These are phyloP conservation scores for Petrolisthes manimaculis DNA, from an alignment of 2,888 invertebrate species.

Conservation along the genomic window DNA sequence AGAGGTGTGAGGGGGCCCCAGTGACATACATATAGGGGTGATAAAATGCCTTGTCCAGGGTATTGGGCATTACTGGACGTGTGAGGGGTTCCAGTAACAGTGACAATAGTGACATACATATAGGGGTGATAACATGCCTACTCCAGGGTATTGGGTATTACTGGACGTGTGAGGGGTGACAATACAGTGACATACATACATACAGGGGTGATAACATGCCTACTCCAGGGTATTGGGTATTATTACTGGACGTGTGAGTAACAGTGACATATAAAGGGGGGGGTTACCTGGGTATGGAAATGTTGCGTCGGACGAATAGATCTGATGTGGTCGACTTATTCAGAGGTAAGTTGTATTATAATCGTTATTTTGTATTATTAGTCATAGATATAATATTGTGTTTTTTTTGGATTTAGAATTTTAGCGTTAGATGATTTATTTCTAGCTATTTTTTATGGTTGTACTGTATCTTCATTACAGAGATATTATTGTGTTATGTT, in stretches of 20 bases:
- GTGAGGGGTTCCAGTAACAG: not conserved
- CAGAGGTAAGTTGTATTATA: conserved; percentile 47
- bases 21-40: not conserved
- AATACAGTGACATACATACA: not conserved
- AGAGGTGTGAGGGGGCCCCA: not conserved
- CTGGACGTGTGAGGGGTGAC: conserved; percentile 10
- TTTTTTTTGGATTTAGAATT: no score
- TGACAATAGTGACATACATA: not conserved
- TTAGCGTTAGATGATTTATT: no score
- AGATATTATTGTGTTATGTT: no score
- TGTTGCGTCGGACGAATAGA: conserved; percentile 58
- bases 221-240: not conserved
- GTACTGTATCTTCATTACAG: no score
- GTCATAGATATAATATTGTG: no score
- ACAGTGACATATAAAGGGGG: conserved; percentile 22
- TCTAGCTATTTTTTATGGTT: no score
- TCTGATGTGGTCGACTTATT: conserved; percentile 63
- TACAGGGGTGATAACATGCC: not conserved
- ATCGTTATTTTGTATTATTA: no score
- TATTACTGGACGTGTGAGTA: not conserved
- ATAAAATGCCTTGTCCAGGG: conserved; percentile 4
- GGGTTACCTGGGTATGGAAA: conserved; percentile 40
- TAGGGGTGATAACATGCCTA: not conserved
- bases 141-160: not conserved
- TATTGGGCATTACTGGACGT: not conserved